Evolutionary conservation across 2,113 vertebrate species (phyloP), one percentile per base, ranked within the genome.

Genomic region (Carettochelys insculpta): DNA sequence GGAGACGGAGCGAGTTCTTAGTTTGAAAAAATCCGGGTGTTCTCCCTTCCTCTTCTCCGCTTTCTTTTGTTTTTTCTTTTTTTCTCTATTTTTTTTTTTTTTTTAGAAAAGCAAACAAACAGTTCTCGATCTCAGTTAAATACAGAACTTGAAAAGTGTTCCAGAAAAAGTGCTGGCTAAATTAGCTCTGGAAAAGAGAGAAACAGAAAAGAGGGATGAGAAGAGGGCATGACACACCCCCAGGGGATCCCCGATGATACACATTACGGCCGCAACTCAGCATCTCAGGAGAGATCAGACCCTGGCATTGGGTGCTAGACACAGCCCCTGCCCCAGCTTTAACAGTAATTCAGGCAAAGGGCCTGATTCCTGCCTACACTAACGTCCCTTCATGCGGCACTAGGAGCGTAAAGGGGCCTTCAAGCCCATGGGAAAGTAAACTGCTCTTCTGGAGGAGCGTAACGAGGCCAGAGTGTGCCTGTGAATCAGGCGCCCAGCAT

Each of bases 111-210:
- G 76, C 29, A 94, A 95, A 96, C 89, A 88, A 95, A 95, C 91
- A 83, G 9, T 73, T 94, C 94, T 94, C 91, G 93, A 96, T 94
- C 93, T 95, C 95, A 94, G 94, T 96, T 96, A 97, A 96, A 96
- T 96, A 96, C 95, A 97, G 93, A 96, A 97, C 94, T 97, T 95
- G 95, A 96, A 97, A 97, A 97, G 96, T 96, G 95, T 97, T 96
- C 95, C 96, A 96, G 96, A 97, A 96, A 97, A 97, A 97, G 96
- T 97, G 96, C 96, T 97, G 96, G 95, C 95, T 97, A 96, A 96
- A 96, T 95, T 96, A 96, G 92, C 95, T 97, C 95, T 97, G 95
- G 48, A 97, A 97, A 79, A 95, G 89, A 96, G 93, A 95, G 87
- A 93, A 78, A 94, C 83, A 79, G 95, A 19, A 65, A 91, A 77